Evolutionary conservation across 2,888 invertebrate genomes (phyloP).

Genomic region (Mesorhabditis spiculigera): DNA sequence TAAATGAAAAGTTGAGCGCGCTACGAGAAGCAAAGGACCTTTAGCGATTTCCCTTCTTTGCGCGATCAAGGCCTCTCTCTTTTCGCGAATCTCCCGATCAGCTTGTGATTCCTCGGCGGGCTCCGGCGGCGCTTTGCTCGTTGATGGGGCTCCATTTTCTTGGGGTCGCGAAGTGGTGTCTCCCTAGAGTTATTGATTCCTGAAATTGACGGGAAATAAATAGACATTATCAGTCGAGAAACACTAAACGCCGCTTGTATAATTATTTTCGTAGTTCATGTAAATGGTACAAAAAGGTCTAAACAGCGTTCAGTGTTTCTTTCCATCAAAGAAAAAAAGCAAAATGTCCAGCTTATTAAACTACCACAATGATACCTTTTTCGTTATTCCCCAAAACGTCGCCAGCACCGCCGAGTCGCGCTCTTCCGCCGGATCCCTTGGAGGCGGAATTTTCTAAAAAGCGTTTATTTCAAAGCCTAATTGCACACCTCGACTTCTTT

Average conservation of each 20-base stretch:
- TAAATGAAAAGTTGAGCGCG: background rate
- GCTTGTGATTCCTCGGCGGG: background rate
- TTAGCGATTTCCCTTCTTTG: background rate
- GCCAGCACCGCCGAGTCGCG: too few species aligned
- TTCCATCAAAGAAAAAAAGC: too few species aligned
- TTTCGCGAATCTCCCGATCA: slow-evolving; percentile 4
- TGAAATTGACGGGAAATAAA: background rate
- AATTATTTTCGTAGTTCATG: too few species aligned
- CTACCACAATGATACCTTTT: too few species aligned
- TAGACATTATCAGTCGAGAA: background rate
- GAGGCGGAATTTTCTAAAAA: too few species aligned
- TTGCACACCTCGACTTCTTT: too few species aligned
- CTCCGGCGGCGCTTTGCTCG: background rate
- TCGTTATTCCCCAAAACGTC: background rate
- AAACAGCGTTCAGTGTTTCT: too few species aligned
- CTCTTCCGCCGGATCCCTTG: too few species aligned
- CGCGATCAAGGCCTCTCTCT: background rate
- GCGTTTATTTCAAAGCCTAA: too few species aligned
- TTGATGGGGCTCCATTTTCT: background rate
- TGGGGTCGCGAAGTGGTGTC: background rate
- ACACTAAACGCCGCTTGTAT: too few species aligned
- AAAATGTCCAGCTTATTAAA: too few species aligned
- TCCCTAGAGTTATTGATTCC: background rate
- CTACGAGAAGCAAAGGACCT: slow-evolving; percentile 6
- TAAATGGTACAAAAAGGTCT: too few species aligned